Conservation (phyloP, 1,140 invertebrate genomes). For the Macrobrachium nipponense region DNA sequence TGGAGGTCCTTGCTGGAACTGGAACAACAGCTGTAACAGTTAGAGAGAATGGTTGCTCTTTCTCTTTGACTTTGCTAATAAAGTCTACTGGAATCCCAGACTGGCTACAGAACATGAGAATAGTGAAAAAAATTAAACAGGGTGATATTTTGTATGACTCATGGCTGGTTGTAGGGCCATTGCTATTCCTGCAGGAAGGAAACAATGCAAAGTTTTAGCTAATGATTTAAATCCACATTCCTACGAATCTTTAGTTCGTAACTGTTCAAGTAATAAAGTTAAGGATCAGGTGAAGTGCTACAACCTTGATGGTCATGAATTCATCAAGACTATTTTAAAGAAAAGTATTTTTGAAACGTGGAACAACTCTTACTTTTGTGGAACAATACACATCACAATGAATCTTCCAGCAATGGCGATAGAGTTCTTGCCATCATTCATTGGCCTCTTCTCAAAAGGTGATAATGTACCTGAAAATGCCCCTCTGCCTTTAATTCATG, state of each 20-base stretch:
- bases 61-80: conserved; percentile 93
- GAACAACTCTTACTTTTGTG: conserved; percentile 66
- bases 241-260: conserved; percentile 85
- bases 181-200: conserved; percentile 86
- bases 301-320: conserved; percentile 91
- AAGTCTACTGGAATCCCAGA: conserved; percentile 97
- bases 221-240: conserved; percentile 98
- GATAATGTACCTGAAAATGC: conserved; percentile 64
- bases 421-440: conserved; percentile 86
- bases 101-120: conserved; percentile 89
- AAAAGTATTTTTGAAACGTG: conserved; percentile 69
- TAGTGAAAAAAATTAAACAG: conserved; percentile 76
- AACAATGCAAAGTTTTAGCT: conserved; percentile 82
- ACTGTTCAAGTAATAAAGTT: conserved; percentile 86
- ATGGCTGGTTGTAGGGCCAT: conserved; percentile 97
- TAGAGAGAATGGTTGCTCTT: conserved; percentile 86
- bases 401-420: conserved; percentile 94
- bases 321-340: conserved; percentile 79
- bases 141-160: conserved; percentile 90
- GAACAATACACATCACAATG: conserved; percentile 86
- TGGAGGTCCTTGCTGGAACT: conserved; percentile 90
- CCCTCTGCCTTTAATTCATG: conserved; percentile 46
- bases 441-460: conserved; percentile 73
- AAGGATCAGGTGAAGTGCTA: conserved; percentile 74
- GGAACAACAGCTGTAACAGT: conserved; percentile 78